Evolutionary conservation across 1,140 invertebrate species (phyloP).

Genomic region (Argopecten irradians): DNA sequence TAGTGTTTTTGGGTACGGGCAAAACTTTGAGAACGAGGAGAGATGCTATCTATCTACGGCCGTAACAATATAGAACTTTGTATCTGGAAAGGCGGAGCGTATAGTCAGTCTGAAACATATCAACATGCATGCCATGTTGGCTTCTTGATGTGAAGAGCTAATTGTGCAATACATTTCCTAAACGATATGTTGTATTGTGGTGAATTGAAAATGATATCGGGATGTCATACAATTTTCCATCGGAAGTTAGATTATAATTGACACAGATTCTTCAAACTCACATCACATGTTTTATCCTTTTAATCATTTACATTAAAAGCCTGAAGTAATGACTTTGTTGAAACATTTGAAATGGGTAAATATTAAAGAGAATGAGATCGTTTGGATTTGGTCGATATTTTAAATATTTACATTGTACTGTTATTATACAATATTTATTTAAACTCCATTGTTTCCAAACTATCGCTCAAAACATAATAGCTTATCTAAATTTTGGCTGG

Average conservation of each 20-base stretch:
- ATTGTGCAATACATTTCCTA: too few species aligned
- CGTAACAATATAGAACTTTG: too few species aligned
- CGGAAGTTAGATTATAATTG: not conserved
- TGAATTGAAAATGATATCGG: too few species aligned
- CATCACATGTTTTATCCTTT: not conserved
- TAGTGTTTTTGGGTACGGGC: too few species aligned
- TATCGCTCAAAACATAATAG: not conserved
- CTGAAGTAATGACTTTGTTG: not conserved
- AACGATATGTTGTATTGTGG: too few species aligned
- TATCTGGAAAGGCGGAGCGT: too few species aligned
- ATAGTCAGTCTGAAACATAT: too few species aligned
- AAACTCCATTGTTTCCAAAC: not conserved
- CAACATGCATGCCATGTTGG: too few species aligned
- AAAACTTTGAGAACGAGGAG: too few species aligned
- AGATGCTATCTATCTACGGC: too few species aligned
- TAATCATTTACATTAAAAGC: not conserved
- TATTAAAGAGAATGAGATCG: not conserved
- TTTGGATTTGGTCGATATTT: not conserved
- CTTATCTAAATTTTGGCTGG: not conserved
- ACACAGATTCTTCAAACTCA: not conserved
- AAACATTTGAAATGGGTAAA: not conserved
- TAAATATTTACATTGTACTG: not conserved
- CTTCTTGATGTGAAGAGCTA: too few species aligned
- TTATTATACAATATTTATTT: not conserved
- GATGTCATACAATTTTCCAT: too few species aligned